Percentiles rank a stretch among this genome's conserved stretches.
These are phyloP conservation scores for Loripinus fragilis DNA, from an alignment of 2,888 invertebrate species.

Conservation along the genomic window DNA sequence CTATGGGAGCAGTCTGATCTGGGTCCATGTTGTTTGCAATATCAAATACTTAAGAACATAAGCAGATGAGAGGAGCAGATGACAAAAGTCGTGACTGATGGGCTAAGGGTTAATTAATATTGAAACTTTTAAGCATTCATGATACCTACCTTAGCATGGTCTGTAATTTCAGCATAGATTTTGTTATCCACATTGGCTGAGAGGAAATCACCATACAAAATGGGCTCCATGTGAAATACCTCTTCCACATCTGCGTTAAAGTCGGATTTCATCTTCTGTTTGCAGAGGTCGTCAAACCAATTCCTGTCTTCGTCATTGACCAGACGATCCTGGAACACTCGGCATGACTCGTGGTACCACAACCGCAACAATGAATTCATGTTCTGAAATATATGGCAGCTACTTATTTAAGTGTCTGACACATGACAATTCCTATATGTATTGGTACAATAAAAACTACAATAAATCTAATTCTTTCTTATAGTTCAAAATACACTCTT, in stretches of 20 bases:
- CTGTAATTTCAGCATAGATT: conserved; percentile 87
- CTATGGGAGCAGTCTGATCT: too few relatives aligned
- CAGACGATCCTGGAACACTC: conserved; percentile 84
- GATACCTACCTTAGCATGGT: conserved; percentile 86
- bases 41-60: too few relatives aligned
- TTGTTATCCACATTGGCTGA: conserved; percentile 82
- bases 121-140: too few relatives aligned
- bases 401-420: not conserved
- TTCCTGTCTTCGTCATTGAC: conserved; percentile 83
- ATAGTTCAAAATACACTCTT: too few relatives aligned
- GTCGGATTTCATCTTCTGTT: conserved; percentile 85
- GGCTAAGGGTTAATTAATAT: too few relatives aligned
- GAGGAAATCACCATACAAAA: conserved; percentile 89
- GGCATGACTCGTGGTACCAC: conserved; percentile 83
- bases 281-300: conserved; percentile 81
- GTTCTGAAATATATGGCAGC: conserved; percentile 69
- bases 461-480: not conserved
- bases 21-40: too few relatives aligned
- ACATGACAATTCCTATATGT: not conserved
- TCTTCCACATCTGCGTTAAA: conserved; percentile 85
- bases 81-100: too few relatives aligned
- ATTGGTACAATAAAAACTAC: not conserved
- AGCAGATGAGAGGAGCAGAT: too few relatives aligned
- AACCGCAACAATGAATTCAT: conserved; percentile 79
- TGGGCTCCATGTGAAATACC: conserved; percentile 85